Evolutionary conservation across 1,140 invertebrate species (phyloP), one percentile per base, ranked within the genome.

Genomic region (Adoxophyes honmai): DNA sequence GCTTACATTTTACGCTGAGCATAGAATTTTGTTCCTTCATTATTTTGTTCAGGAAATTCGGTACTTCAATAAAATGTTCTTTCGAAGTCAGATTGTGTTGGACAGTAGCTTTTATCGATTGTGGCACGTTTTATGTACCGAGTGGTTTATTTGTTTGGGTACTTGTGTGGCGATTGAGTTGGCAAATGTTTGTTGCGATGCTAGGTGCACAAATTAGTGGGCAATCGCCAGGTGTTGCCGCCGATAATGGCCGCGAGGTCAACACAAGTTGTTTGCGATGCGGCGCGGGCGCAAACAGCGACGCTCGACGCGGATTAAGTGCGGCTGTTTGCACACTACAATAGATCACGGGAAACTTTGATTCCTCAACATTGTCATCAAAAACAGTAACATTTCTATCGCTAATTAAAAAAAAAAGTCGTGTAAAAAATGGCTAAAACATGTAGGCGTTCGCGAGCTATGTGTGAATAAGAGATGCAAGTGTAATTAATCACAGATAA

Each of bases 201-300:
- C 39, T 16, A 9, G 2, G 21, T 18, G 21, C 21, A 48, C 16
- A 48, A 48, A 48, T 48, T 48, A 48, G 42, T 18, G 42, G 42
- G 18, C 42, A 48, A 48, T 48, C 42, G 16, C 16, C 18, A 48
- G 42, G 42, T 48, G 42, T 44, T n/a, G 39, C 21, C 21, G 21
- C n/a, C n/a, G 21, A 3, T 6, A 6, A 28, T 28, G 2, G 21
- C 21, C 21, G 21, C 21, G 21, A 2, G 21, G 21, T 28, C 21
- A 28, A 28, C 21, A 28, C 21, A 28, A 28, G 15, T 21, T 42
- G 8, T n/a, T 18, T 21, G 39, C n/a, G 39, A n/a, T 39, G 38
- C 38, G 13, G 11, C 16, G 38, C 38, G 39, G 16, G 39, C n/a
- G 39, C 21, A 44, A 18, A 44, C 15, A 44, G 21, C n/a, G n/a